Base-by-base conservation (phyloP, 2,888 invertebrate species). In the Harpalus rubripes region DNA sequence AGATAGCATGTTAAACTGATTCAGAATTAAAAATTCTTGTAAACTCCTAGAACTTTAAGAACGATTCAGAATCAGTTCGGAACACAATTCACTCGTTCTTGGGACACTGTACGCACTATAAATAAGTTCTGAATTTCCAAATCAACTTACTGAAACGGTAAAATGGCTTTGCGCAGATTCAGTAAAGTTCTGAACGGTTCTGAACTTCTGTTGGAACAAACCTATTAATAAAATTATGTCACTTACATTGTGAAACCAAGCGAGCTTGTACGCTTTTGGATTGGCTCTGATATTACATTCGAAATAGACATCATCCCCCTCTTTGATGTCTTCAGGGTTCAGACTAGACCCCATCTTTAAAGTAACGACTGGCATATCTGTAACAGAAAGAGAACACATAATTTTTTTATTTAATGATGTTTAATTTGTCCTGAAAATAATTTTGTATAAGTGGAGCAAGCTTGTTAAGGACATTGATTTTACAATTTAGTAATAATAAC, bases 181-280 rank as follows among this genome's bases (percentile, higher is more conserved):
- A n/a, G n/a, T n/a, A n/a, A n/a, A n/a, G n/a, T n/a, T n/a, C n/a
- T n/a, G n/a, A n/a, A n/a, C n/a, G n/a, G n/a, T n/a, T n/a, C n/a
- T n/a, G n/a, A n/a, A n/a, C n/a, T n/a, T n/a, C n/a, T n/a, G n/a
- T n/a, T n/a, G n/a, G n/a, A n/a, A n/a, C n/a, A n/a, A n/a, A n/a
- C n/a, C n/a, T n/a, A n/a, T n/a, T n/a, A n/a, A n/a, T n/a, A n/a
- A 32, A 32, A 52, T 52, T 10, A 5, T 10, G 16, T 59, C 89
- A 95, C 96, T 95, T 93, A 97, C 97, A 89, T 95, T 95, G 91
- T 97, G 96, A 91, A 95, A 97, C 97, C 97, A 97, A 85, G 96
- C 94, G 88, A 97, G 94, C 90, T 96, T 95, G 91, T 96, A 95
- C 44, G 95, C 94, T 89, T 95, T 96, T 16, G 97, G 97, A 92